Evolutionary conservation across 2,797 vertebrate species (phyloP), one percentile per base, ranked within the genome.

Genomic region (Gallinago stenura): DNA sequence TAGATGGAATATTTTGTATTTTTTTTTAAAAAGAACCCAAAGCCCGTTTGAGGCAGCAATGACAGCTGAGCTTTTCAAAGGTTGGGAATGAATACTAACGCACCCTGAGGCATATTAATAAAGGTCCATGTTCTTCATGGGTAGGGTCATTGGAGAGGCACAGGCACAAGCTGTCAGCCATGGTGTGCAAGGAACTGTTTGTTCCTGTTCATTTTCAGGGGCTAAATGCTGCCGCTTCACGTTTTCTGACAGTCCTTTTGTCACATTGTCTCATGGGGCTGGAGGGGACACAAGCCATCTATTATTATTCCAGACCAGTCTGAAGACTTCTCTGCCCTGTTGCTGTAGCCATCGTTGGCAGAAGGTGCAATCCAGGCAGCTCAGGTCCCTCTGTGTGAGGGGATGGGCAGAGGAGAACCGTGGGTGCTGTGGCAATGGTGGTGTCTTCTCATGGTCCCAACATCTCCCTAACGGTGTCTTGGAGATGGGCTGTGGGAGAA

Each of bases 91-190:
- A 84, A 85, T 80, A 35, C 61, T 64, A 80, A 62, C 28, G 5
- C 17, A 76, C 61, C 64, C 81, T 31, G 76, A 83, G 89, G 85
- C 78, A 9, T 35, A 37, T 72, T 78, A 46, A 37, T 17, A 85
- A 80, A 87, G 50, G 88, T 85, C 71, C 41, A 1, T 94, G 86
- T 95, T 95, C 80, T 68, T 89, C 75, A 45, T 80, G 93, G 75
- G 2, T 48, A 15, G 83, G 91, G 88, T 90, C 10, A 6, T 7
- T 84, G 93, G 68, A 84, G 86, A 93, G 57, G 93, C 83, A 46
- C 13, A 14, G 68, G 79, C 90, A 39, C 83, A 84, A 85, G 83
- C 83, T 94, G 83, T 71, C 90, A 84, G 43, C 21, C 58, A 1
- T 0, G 24, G 31, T 66, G 18, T 46, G 64, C 64, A 20, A 58